Percentiles rank a stretch among this genome's conserved stretches.
Evolutionary conservation across 2,888 invertebrate species (phyloP).

Genomic region (Polymixis lichenea): DNA sequence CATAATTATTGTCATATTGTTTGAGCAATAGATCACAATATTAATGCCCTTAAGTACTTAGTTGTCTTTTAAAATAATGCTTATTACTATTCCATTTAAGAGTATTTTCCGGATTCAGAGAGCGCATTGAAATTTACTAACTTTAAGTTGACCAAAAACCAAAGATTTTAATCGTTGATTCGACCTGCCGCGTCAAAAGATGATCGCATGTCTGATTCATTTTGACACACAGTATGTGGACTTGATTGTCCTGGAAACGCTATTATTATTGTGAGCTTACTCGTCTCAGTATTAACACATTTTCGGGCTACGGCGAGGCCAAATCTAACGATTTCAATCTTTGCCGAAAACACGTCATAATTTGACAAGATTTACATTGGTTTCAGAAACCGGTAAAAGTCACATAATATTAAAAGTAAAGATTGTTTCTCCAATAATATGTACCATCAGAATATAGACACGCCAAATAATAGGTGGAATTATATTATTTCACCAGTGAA

Average conservation of each 20-base stretch:
- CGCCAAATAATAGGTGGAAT: not conserved
- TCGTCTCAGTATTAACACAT: too few species aligned
- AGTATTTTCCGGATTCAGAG: constrained; percentile 8
- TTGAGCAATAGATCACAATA: constrained; percentile 65
- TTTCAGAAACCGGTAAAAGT: too few species aligned
- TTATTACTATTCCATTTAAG: constrained; percentile 7
- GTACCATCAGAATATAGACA: not conserved
- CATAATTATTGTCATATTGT: constrained; percentile 56
- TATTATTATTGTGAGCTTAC: too few species aligned
- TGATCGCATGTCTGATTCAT: too few species aligned
- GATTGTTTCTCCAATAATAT: not conserved
- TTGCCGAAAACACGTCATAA: not conserved
- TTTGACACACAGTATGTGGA: too few species aligned
- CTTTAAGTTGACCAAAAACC: not conserved
- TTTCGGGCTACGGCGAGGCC: too few species aligned
- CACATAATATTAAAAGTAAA: not conserved
- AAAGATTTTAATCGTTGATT: too few species aligned
- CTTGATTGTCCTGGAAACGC: too few species aligned
- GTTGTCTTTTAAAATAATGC: constrained; percentile 30
- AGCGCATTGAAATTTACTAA: constrained; percentile 5
- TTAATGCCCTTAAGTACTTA: constrained; percentile 64
- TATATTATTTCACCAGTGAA: not conserved
- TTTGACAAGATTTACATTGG: too few species aligned
- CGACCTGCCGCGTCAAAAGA: too few species aligned
- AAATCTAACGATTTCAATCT: too few species aligned